phyloP scores from a whole-genome alignment of 2,888 invertebrate genomes.

The Kryphioiulus occultus region DNA sequence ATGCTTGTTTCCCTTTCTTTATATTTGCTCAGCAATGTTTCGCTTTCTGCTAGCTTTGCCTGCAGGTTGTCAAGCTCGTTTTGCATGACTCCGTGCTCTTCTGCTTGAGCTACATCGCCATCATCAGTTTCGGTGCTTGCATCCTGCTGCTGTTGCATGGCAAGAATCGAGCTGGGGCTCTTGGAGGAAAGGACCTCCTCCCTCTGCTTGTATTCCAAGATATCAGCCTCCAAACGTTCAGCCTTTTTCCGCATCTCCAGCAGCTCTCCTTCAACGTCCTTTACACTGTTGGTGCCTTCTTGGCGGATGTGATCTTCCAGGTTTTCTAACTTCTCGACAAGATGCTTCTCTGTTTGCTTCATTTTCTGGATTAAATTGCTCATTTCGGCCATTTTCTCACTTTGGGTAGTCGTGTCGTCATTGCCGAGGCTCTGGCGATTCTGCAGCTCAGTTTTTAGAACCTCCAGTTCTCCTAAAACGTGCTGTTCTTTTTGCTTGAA shows the following conservation, averaged over 20 bases:
- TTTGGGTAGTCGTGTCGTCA: neutral
- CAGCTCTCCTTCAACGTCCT: neutral
- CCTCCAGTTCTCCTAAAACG: neutral
- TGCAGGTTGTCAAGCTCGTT: neutral
- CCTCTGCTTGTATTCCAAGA: neutral
- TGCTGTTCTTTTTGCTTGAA: conserved; percentile 15
- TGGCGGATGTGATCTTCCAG: neutral
- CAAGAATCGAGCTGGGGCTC: neutral
- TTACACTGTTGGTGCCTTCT: neutral
- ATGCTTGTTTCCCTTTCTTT: neutral
- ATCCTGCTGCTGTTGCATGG: neutral
- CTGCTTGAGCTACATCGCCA: neutral
- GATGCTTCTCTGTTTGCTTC: neutral
- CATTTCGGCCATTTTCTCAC: neutral
- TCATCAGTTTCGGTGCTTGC: neutral
- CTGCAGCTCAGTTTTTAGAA: neutral
- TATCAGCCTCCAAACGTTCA: neutral
- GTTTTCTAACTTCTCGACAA: neutral
- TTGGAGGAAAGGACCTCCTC: neutral
- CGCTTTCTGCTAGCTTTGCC: neutral
- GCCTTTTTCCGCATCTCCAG: neutral
- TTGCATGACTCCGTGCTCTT: neutral
- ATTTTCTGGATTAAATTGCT: neutral
- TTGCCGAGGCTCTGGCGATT: neutral
- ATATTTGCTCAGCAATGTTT: neutral